Evolutionary conservation across 2,888 invertebrate species (phyloP).

Genomic region (Philereme transversata): DNA sequence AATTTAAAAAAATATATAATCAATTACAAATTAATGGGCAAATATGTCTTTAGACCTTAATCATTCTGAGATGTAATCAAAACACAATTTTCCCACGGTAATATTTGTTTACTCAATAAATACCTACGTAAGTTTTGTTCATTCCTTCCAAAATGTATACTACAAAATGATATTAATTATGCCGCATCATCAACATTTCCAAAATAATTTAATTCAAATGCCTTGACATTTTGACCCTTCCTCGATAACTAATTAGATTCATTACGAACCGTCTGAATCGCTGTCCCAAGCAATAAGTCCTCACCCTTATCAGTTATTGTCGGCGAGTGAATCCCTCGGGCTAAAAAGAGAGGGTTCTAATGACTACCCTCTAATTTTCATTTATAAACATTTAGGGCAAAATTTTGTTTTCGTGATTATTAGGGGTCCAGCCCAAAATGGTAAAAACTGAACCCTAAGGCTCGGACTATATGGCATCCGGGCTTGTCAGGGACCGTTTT

Average conservation of each 20-base stretch:
- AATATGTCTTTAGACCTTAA: no score
- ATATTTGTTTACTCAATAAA: no score
- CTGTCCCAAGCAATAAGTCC: constrained; percentile 38
- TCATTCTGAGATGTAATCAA: no score
- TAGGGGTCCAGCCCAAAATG: no score
- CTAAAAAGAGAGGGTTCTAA: constrained; percentile 54
- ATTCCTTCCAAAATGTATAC: no score
- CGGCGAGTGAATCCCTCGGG: constrained; percentile 55
- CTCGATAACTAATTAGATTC: constrained; percentile 24
- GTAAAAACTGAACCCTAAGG: no score
- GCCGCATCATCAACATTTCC: constrained; percentile 21
- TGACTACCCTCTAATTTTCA: constrained; percentile 66
- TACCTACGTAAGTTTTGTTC: no score
- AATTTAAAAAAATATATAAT: no score
- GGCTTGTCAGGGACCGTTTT: no score
- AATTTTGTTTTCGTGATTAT: constrained; percentile 45
- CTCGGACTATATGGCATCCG: no score
- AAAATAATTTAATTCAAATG: constrained; percentile 28
- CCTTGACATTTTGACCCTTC: constrained; percentile 18
- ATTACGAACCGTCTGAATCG: constrained; percentile 32
- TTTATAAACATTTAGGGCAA: constrained; percentile 62
- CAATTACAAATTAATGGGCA: no score
- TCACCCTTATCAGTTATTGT: constrained; percentile 56
- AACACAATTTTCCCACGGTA: no score
- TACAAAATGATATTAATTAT: constrained; percentile 8